Base-by-base conservation (phyloP, 2,888 invertebrate species). In the Rhagonycha fulva region DNA sequence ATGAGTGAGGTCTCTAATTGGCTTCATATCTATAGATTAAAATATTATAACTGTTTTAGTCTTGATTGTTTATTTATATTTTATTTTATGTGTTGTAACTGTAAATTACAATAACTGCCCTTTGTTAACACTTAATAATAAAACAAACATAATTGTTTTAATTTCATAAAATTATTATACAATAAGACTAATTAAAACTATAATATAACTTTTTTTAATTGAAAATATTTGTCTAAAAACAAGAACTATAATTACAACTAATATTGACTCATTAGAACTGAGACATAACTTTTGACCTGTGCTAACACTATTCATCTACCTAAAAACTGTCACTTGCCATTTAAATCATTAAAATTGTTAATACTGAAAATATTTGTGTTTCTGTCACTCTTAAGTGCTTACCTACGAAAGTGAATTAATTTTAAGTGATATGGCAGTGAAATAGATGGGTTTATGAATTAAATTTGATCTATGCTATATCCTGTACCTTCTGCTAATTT, bases 201-300 rank as follows among this genome's bases (percentile, higher is more conserved):
- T 32, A 12, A 12, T 12, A 32, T n/a, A 5, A 12, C 0, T 32
- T 0, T 30, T 12, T 47, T n/a, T 12, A 12, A 12, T 47, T 47
- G 7, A 9, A 9, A 28, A 9, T n/a, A 47, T n/a, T 7, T n/a
- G n/a, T 47, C 47, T 7, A 47, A 47, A 47, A 47, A 47, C n/a
- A n/a, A 47, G n/a, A 47, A 47, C 47, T 47, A n/a, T 47, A 47
- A 47, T 47, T 47, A 9, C 47, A 47, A 78, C 79, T 76, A 78
- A 81, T 80, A 79, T 76, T 71, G 71, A 78, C 79, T 81, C 80
- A 81, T 81, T 81, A 81, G 75, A 26, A 75, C 69, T 80, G 80
- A 81, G 80, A 75, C 79, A 81, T 75, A 70, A 71, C 79, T 77
- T 81, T 80, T 80, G 81, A 80, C 81, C 81, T 72, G 63, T 71